Evolutionary conservation across 2,113 vertebrate genomes (phyloP).

Genomic region (Cepphus grylle): DNA sequence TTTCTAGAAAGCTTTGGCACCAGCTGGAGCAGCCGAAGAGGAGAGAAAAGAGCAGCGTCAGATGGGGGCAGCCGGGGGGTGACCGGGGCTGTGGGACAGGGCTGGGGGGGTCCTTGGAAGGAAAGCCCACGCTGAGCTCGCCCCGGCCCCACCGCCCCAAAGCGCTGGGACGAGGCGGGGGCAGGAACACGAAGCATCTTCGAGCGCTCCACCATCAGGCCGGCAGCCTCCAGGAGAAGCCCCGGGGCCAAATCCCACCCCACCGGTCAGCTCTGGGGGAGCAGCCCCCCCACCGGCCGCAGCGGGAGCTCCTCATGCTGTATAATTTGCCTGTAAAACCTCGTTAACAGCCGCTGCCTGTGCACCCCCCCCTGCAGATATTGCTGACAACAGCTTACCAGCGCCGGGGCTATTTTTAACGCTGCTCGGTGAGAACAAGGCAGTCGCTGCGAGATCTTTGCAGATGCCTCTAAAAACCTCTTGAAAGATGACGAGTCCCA

Average conservation of each 20-base stretch:
- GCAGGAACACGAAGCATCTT: background rate
- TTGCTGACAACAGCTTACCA: too few relatives aligned
- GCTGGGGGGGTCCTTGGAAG: background rate
- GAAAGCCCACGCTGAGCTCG: accelerated
- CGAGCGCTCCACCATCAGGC: background rate
- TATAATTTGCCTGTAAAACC: too few relatives aligned
- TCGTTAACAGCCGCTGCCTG: too few relatives aligned
- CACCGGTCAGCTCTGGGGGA: accelerated
- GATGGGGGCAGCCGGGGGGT: background rate
- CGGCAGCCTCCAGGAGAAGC: background rate
- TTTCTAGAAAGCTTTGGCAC: constrained; percentile 93
- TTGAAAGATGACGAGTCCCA: too few relatives aligned
- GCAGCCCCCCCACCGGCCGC: background rate
- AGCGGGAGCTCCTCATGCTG: too few relatives aligned
- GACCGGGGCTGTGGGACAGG: accelerated
- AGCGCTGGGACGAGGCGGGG: accelerated
- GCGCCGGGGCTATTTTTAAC: too few relatives aligned
- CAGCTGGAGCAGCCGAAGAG: constrained; percentile 63
- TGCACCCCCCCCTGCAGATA: too few relatives aligned
- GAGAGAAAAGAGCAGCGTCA: background rate
- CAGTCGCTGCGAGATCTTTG: too few relatives aligned
- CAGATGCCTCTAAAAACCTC: too few relatives aligned
- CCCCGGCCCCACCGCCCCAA: background rate
- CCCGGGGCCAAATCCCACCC: background rate
- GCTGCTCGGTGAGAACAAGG: too few relatives aligned